Evolutionary conservation across 2,113 vertebrate species (phyloP).

Genomic region (Perca fluviatilis): DNA sequence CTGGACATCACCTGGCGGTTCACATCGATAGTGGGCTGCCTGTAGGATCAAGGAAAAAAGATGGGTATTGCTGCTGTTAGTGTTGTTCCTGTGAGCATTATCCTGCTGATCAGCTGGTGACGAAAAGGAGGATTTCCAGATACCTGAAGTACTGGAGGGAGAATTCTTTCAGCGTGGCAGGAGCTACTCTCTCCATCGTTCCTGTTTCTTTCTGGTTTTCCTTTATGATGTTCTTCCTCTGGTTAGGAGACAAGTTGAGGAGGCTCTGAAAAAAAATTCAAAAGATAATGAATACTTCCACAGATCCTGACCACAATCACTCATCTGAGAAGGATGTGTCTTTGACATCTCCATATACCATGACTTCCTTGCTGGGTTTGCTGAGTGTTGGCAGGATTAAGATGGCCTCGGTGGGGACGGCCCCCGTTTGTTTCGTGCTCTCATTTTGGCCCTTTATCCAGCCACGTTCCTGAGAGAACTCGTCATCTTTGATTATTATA

Average conservation of each 20-base stretch:
- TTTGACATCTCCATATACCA: conserved; percentile 86
- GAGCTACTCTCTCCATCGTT: conserved; percentile 80
- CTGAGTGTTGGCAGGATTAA: conserved; percentile 88
- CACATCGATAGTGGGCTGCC: conserved; percentile 89
- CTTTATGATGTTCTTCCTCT: conserved; percentile 84
- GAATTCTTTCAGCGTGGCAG: conserved; percentile 91
- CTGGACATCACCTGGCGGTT: conserved; percentile 89
- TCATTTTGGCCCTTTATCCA: conserved; percentile 90
- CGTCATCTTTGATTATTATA: conserved; percentile 86
- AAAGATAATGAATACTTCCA: background rate
- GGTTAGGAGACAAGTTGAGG: conserved; percentile 92
- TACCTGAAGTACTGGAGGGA: conserved; percentile 94
- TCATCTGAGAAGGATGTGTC: background rate
- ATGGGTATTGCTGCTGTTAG: background rate
- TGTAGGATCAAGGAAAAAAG: conserved; percentile 60
- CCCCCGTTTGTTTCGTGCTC: conserved; percentile 86
- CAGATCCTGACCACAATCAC: background rate
- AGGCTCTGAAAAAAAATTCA: conserved; percentile 84
- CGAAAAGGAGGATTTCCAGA: background rate
- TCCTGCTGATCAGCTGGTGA: background rate
- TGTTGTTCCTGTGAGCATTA: background rate
- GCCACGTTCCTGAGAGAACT: conserved; percentile 79
- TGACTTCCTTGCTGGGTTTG: conserved; percentile 90
- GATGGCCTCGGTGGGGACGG: conserved; percentile 86
- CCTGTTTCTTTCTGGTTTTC: conserved; percentile 67